These are phyloP conservation scores for Salticus scenicus DNA, from an alignment of 2,888 invertebrate species.

Conservation along the genomic window DNA sequence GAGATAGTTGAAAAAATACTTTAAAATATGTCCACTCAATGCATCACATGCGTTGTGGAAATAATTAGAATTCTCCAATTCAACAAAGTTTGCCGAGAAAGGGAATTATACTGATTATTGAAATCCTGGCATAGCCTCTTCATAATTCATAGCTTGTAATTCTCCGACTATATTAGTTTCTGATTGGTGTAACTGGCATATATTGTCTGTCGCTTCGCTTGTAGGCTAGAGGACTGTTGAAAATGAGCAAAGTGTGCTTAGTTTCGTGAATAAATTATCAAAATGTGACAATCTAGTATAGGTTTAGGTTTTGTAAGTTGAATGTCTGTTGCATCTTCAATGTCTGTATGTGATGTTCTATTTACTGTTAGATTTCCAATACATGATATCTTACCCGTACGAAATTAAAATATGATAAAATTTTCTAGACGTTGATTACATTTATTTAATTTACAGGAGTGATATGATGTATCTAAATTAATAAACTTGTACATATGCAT, in stretches of 20 bases:
- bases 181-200: not conserved
- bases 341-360: no score
- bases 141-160: constrained; percentile 1
- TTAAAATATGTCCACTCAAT: no score
- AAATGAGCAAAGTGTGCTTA: constrained; percentile 1
- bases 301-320: not conserved
- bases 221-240: not conserved
- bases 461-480: no score
- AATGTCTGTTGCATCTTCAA: not conserved
- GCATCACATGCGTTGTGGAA: not conserved
- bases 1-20: no score
- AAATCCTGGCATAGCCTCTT: not conserved
- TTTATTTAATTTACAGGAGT: no score
- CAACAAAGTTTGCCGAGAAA: not conserved
- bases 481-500: no score
- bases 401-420: no score
- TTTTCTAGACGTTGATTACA: no score
- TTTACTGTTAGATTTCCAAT: no score
- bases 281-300: not conserved
- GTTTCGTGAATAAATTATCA: constrained; percentile 6
- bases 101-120: constrained; percentile 2
- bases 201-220: not conserved
- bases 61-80: constrained; percentile 9
- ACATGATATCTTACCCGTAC: no score
- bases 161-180: constrained; percentile 5